Evolutionary conservation across 2,888 invertebrate genomes (phyloP), one percentile per base, ranked within the genome.

Genomic region (Cataglyphis altisquamis): DNA sequence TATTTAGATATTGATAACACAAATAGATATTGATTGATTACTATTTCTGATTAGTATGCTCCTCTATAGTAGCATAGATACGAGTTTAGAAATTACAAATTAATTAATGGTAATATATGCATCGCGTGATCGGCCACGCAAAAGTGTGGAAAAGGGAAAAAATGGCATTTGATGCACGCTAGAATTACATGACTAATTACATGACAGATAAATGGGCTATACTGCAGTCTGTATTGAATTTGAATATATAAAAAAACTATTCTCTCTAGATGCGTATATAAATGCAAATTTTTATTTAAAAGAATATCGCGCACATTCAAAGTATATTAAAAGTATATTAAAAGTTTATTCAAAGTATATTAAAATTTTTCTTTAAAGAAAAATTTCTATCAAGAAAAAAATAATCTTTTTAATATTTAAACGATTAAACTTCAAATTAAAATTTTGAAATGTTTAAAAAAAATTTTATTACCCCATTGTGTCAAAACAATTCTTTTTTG

Each of bases 71-170:
- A 57, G 39, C 12, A 57, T 77, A 55, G 77, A 29, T 3, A 67
- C 29, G 55, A 67, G 1, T 25, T 67, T 77, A 67, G 57, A 77
- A 55, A 77, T 67, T 77, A 77, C 77, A 77, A n/a, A 67, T 57
- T 77, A 77, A 86, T 81, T 72, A 77, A 67, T 88, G 87, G 80
- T 86, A 86, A 88, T 88, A 32, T 81, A 86, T 84, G 80, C 84
- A 64, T 80, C 41, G 29, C 21, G 12, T 67, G 84, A 88, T 88
- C 83, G 57, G 55, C 25, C 21, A 15, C 12, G 64, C 62, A 81
- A 78, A 86, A 70, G 81, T 15, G 66, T 15, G 66, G 77, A 67
- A 73, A 82, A 52, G 15, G 60, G 55, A 29, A 75, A 66, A 82
- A 62, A 63, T 63, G 64, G 32, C 32, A 45, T 15, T 29, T n/a